Conservation (phyloP, 2,797 vertebrate species). For the Galagoides demidoff region DNA sequence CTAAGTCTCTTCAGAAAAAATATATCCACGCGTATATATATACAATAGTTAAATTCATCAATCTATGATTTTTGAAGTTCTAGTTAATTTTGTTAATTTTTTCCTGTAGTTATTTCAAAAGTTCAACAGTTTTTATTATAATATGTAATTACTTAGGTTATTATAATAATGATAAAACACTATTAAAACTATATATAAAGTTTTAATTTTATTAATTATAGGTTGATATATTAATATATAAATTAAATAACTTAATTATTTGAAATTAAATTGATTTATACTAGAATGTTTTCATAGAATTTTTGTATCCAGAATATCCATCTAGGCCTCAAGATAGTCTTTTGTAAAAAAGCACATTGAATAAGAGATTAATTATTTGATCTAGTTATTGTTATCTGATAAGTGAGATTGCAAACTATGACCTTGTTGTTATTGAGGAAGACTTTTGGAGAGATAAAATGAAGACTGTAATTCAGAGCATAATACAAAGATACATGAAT, state of each 20-base stretch:
- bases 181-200: not conserved
- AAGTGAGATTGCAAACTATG: not conserved
- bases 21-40: too few species aligned
- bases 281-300: not conserved
- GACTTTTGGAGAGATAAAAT: not conserved
- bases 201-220: not conserved
- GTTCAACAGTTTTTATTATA: not conserved
- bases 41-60: not conserved
- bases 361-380: not conserved
- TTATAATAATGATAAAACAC: not conserved
- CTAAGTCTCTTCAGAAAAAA: conserved; percentile 19
- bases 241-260: not conserved
- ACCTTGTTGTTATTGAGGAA: not conserved
- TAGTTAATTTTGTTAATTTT: not conserved
- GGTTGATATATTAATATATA: not conserved
- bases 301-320: conserved; percentile 11
- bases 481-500: not conserved
- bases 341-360: not conserved
- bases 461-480: not conserved
- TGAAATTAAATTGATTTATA: not conserved
- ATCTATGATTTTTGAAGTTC: not conserved
- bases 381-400: not conserved
- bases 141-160: not conserved
- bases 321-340: not conserved
- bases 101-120: not conserved